Percentiles rank a stretch among this genome's conserved stretches.
phyloP scores from a whole-genome alignment of 2,113 vertebrate species.

The Callaeas wilsoni region DNA sequence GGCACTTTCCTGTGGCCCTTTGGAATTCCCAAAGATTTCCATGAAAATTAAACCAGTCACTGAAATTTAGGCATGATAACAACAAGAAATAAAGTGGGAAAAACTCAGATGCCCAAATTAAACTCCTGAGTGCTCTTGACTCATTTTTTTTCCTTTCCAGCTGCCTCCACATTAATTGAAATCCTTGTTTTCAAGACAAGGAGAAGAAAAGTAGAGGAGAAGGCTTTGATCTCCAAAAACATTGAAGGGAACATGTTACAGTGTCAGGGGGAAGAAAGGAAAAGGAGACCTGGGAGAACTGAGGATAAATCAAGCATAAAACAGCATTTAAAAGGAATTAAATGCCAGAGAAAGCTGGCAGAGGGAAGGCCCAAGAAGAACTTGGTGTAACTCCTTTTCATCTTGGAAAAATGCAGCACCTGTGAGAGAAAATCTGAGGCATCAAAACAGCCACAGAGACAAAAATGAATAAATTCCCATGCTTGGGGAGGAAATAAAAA shows the following conservation, averaged over 20 bases:
- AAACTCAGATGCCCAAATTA: background rate
- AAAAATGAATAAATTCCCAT: background rate
- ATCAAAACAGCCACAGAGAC: background rate
- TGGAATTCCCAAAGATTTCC: background rate
- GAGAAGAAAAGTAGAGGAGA: background rate
- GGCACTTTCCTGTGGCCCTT: background rate
- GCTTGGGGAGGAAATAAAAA: background rate
- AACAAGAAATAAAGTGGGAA: background rate
- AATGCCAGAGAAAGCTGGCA: background rate
- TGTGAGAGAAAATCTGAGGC: background rate
- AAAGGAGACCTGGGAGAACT: background rate
- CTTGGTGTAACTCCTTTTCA: background rate
- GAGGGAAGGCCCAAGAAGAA: background rate
- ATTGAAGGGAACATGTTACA: background rate
- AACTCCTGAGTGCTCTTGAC: background rate
- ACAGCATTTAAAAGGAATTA: background rate
- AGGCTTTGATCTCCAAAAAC: conserved; percentile 24
- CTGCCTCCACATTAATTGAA: background rate
- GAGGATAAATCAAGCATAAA: background rate
- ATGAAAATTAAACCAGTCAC: background rate
- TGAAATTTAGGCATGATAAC: background rate
- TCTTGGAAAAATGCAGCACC: background rate
- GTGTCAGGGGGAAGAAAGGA: background rate
- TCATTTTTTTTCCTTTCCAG: background rate
- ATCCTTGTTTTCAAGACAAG: background rate